Percentiles rank a stretch among this genome's conserved stretches.
Evolutionary conservation across 1,140 invertebrate genomes (phyloP).

Genomic region (Atta cephalotes): DNA sequence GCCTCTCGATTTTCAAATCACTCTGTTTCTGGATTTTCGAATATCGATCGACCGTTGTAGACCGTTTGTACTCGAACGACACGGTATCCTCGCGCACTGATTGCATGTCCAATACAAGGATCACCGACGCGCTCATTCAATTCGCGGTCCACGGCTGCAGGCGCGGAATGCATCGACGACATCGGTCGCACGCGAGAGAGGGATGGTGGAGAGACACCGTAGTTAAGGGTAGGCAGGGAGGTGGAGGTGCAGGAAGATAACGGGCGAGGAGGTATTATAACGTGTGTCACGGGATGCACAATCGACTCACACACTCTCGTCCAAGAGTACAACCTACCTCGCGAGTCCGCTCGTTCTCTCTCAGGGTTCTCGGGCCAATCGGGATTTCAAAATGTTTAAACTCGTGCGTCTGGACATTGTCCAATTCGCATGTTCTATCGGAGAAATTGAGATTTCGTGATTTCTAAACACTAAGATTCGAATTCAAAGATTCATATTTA

Average conservation of each 20-base stretch:
- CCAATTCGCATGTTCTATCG: neutral
- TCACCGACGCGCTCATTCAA: conserved; percentile 72
- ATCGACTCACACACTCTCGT: conserved; percentile 48
- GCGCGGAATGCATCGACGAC: conserved; percentile 48
- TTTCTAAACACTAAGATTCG: neutral
- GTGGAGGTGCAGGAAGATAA: conserved; percentile 61
- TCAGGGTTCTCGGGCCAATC: neutral
- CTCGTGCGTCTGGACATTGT: neutral
- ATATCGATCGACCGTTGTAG: neutral
- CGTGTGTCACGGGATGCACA: conserved; percentile 62
- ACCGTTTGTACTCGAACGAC: conserved; percentile 8
- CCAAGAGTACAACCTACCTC: neutral
- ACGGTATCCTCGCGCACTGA: conserved; percentile 71
- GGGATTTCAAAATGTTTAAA: conserved; percentile 33
- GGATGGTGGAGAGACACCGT: conserved; percentile 16
- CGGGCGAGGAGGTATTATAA: conserved; percentile 70
- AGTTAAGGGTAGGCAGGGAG: conserved; percentile 9
- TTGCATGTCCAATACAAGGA: conserved; percentile 73
- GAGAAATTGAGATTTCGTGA: neutral
- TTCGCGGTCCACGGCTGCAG: conserved; percentile 58
- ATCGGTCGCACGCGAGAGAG: conserved; percentile 33
- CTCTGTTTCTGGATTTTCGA: conserved; percentile 5
- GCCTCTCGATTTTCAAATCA: neutral
- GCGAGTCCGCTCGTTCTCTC: neutral
- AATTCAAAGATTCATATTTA: neutral